Conservation (phyloP, 2,888 invertebrate genomes). For the Epiblema foenella region DNA sequence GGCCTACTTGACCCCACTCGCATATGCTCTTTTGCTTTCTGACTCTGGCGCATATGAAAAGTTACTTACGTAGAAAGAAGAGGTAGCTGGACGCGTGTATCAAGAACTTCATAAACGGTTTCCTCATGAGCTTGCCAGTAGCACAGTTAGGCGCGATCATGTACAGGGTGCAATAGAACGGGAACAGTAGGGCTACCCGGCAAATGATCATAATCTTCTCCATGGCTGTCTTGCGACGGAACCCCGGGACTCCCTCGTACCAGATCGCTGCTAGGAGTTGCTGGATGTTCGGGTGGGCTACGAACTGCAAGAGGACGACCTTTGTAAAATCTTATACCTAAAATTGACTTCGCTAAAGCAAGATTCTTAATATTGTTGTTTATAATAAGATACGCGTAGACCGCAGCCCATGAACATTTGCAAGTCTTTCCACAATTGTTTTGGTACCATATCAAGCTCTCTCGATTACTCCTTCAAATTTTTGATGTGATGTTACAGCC, state of each 20-base stretch:
- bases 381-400: too few species aligned
- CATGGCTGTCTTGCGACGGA: slow-evolving; percentile 91
- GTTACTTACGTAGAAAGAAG: slow-evolving; percentile 94
- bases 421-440: too few species aligned
- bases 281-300: slow-evolving; percentile 97
- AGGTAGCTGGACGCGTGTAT: slow-evolving; percentile 97
- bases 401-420: too few species aligned
- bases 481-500: too few species aligned
- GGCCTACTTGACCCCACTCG: neutral
- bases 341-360: neutral
- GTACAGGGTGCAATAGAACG: slow-evolving; percentile 93
- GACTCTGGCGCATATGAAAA: neutral
- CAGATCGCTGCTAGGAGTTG: slow-evolving; percentile 95
- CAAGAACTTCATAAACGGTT: slow-evolving; percentile 98
- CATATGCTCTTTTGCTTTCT: neutral
- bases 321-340: neutral
- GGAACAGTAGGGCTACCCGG: slow-evolving; percentile 92
- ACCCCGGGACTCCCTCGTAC: slow-evolving; percentile 98
- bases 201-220: slow-evolving; percentile 90
- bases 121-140: slow-evolving; percentile 93
- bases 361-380: too few species aligned
- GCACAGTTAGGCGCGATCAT: slow-evolving; percentile 93
- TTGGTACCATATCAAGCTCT: too few species aligned
- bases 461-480: too few species aligned
- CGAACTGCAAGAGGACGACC: slow-evolving; percentile 87